Percentiles rank a stretch among this genome's conserved stretches.
phyloP scores from a whole-genome alignment of 2,888 invertebrate species.

The Cheiracanthium punctorium region DNA sequence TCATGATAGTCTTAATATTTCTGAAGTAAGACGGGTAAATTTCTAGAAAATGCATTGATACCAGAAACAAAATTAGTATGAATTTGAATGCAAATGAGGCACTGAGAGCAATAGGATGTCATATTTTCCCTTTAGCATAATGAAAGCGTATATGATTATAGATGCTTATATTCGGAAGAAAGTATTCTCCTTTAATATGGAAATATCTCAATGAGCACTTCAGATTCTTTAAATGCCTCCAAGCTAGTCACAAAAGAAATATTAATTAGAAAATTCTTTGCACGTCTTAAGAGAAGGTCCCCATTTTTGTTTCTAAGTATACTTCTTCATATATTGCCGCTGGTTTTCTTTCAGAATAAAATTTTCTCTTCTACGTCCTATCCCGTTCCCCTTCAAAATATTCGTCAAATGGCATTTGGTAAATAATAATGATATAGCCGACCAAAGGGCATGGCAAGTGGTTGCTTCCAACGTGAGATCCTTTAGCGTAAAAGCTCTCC shows the following conservation, averaged over 20 bases:
- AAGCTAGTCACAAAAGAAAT: slow-evolving; percentile 17
- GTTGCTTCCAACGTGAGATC: too few species aligned
- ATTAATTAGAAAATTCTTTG: slow-evolving; percentile 37
- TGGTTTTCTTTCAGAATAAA: neutral
- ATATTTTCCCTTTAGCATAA: too few species aligned
- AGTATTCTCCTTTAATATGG: slow-evolving; percentile 2
- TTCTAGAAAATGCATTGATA: too few species aligned
- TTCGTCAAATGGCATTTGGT: neutral
- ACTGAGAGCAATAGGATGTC: too few species aligned
- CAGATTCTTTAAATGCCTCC: slow-evolving; percentile 27
- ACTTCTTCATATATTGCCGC: neutral
- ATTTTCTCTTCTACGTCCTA: neutral
- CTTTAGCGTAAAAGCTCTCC: too few species aligned
- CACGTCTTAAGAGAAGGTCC: neutral
- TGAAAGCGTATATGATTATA: too few species aligned
- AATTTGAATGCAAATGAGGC: too few species aligned
- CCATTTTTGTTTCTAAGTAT: neutral
- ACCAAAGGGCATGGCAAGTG: too few species aligned
- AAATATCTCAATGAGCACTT: slow-evolving; percentile 6
- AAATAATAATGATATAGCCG: slow-evolving; percentile 4
- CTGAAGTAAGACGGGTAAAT: too few species aligned
- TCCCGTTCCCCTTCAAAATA: neutral
- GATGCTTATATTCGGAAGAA: neutral
- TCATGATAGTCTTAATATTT: too few species aligned
- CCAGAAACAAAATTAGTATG: too few species aligned